Base-by-base conservation (phyloP, 2,113 vertebrate species). In the Ochotona curzoniae region DNA sequence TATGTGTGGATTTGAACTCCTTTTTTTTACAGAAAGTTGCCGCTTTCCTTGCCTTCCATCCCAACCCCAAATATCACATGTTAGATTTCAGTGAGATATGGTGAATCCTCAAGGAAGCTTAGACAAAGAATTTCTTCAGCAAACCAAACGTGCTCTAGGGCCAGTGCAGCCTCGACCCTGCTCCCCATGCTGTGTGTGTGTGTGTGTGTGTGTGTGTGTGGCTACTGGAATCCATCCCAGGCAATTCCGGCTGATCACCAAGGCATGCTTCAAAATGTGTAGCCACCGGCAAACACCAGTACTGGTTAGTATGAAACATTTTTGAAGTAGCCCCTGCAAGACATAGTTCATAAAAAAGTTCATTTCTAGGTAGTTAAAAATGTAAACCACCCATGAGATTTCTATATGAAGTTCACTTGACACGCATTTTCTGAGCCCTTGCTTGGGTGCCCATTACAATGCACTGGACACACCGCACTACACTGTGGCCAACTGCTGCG, bases 401-500 rank as follows among this genome's bases (percentile, higher is more conserved):
- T 61, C 66, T 71, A 80, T 61, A n/a, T 83, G 47, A 89, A 89
- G 69, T 7, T 87, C 49, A 66, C 35, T 73, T 25, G 81, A 84
- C 71, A 81, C 73, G 66, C 71, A 79, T 63, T 73, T 93, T 69
- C 57, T n/a, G 47, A 92, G 67, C 38, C 28, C 71, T 47, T 91
- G 30, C 49, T 78, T 82, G 30, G 38, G 47, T 93, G 38, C 57
- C n/a, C 90, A 76, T 69, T 44, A 28, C 2, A 71, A 44, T 15
- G 80, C 30, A 7, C 6, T 1, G 5, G 38, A 15, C 30, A 66
- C 10, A 44, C 2, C 38, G 66, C 17, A 21, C 32, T 54, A 75
- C 30, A 49, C 38, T 23, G 18, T 71, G 26, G n/a, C 63, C 18
- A 74, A 49, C 17, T 57, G 30, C 80, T 44, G 2, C 2, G 13